Evolutionary conservation across 2,888 invertebrate genomes (phyloP).

Genomic region (Dasypogon diadema): DNA sequence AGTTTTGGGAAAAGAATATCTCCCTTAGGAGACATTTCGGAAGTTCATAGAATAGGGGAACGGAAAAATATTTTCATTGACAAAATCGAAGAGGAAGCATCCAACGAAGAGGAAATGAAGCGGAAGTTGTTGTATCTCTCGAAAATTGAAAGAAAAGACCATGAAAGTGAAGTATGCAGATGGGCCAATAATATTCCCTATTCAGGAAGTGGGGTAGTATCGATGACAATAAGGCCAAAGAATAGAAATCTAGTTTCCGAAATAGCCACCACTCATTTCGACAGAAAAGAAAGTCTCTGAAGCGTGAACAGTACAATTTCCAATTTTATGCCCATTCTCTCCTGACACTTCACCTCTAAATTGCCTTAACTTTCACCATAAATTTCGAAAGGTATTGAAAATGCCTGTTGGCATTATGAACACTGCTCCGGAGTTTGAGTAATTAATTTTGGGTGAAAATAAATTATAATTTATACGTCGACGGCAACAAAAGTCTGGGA

Average conservation of each 20-base stretch:
- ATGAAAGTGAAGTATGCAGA: slow-evolving; percentile 8
- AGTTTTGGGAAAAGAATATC: background rate
- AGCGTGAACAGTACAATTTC: slow-evolving; percentile 7
- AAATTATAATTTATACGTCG: too few relatives aligned
- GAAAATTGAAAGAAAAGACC: background rate
- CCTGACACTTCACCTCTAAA: background rate
- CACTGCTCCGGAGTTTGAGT: too few relatives aligned
- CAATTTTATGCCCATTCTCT: background rate
- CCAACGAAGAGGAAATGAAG: background rate
- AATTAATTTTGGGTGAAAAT: too few relatives aligned
- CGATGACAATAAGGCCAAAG: background rate
- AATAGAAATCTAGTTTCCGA: slow-evolving; percentile 11
- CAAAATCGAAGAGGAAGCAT: background rate
- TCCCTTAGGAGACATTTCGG: background rate
- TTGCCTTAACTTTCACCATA: too few relatives aligned
- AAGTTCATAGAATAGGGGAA: background rate
- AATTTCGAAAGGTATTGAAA: too few relatives aligned
- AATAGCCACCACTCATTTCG: slow-evolving; percentile 24
- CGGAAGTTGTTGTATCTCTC: background rate
- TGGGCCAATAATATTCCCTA: slow-evolving; percentile 1
- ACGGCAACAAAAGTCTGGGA: too few relatives aligned
- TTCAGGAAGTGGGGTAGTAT: background rate
- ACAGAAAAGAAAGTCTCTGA: background rate
- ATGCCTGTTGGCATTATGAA: too few relatives aligned
- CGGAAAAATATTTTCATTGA: background rate